phyloP scores from a whole-genome alignment of 1,140 invertebrate species.

The Venustaconcha ellipsiformis region DNA sequence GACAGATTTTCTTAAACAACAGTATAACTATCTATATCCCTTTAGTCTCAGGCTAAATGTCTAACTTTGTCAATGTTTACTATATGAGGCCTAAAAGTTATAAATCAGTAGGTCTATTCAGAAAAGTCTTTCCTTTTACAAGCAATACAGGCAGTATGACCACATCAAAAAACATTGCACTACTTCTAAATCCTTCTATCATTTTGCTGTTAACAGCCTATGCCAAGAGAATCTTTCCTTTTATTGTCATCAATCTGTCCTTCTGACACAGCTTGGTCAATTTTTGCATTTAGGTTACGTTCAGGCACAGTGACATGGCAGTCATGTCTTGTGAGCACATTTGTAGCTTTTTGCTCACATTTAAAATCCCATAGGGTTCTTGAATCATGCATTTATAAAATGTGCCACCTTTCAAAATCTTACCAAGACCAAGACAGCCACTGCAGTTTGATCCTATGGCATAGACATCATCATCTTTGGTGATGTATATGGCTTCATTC shows the following conservation, averaged over 20 bases:
- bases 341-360: background rate
- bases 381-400: background rate
- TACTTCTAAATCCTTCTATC: no score
- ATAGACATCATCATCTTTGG: slow-evolving; percentile 76
- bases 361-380: no score
- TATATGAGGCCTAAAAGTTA: no score
- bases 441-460: slow-evolving; percentile 75
- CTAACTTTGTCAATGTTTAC: no score
- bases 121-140: no score
- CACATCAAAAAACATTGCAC: no score
- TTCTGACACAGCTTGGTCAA: background rate
- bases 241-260: background rate
- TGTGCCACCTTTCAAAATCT: slow-evolving; percentile 34
- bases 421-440: slow-evolving; percentile 76
- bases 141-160: no score
- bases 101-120: no score
- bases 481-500: slow-evolving; percentile 77
- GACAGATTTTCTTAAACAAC: no score
- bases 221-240: background rate
- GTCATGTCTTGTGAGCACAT: background rate
- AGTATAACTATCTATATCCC: no score
- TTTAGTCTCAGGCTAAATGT: no score
- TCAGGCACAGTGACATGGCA: background rate
- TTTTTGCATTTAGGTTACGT: background rate
- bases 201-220: no score